phyloP scores from a whole-genome alignment of 2,797 vertebrate species.

The Pangasius djambal region DNA sequence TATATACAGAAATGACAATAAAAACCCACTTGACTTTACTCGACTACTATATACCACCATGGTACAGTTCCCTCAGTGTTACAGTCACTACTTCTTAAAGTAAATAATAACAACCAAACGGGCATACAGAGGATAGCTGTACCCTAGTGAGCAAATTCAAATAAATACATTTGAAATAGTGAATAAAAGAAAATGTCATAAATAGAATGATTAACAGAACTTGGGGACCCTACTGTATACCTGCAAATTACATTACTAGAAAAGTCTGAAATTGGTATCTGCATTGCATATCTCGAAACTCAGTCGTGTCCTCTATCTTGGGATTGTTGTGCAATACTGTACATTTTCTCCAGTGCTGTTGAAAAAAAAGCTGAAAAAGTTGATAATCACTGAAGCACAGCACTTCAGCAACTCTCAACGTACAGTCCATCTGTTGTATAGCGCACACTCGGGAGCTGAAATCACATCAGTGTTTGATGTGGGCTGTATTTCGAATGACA shows the following conservation, averaged over 20 bases:
- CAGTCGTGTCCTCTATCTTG: neutral
- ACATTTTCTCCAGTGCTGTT: neutral
- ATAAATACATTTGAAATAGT: neutral
- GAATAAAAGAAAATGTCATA: neutral
- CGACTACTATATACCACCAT: neutral
- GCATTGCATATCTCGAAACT: neutral
- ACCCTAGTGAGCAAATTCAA: neutral
- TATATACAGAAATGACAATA: neutral
- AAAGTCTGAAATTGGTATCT: neutral
- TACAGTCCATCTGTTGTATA: conserved; percentile 43
- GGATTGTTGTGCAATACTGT: neutral
- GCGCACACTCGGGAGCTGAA: conserved; percentile 26
- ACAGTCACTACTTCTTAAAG: neutral
- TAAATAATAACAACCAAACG: neutral
- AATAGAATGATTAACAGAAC: neutral
- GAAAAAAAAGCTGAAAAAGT: conserved; percentile 28
- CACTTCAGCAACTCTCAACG: conserved; percentile 26
- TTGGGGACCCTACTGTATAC: neutral
- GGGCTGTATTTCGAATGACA: conserved; percentile 35
- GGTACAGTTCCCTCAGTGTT: neutral
- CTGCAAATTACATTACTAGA: neutral
- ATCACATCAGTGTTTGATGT: conserved; percentile 45
- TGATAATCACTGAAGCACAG: conserved; percentile 26
- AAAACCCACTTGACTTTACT: neutral
- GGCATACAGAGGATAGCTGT: neutral